Conservation (phyloP, 2,113 vertebrate genomes). For the Octodon degus region DNA sequence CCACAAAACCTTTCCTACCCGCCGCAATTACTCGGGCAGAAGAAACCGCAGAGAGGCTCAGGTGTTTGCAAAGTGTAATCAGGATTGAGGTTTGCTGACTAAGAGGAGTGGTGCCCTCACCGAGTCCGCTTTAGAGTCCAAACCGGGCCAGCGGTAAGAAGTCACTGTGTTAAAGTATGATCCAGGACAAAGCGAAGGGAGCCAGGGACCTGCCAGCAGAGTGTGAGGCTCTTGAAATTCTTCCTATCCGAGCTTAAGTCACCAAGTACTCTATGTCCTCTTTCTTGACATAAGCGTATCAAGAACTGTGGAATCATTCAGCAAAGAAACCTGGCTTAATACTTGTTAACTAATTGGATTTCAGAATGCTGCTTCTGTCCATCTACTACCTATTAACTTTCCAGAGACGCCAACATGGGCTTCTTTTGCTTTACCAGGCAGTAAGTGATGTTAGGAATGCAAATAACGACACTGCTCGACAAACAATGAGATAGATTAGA, state of each 20-base stretch:
- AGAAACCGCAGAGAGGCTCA: neutral
- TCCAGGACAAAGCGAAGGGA: neutral
- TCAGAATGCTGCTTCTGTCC: neutral
- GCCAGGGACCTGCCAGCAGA: neutral
- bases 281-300: neutral
- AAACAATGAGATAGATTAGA: neutral
- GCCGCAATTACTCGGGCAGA: neutral
- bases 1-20: neutral
- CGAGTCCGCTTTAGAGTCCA: neutral
- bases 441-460: slow-evolving; percentile 35
- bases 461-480: neutral
- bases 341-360: neutral
- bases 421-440: slow-evolving; percentile 12
- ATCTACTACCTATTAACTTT: slow-evolving; percentile 46
- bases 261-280: neutral
- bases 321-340: neutral
- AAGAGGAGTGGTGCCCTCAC: neutral
- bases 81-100: neutral
- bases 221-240: neutral
- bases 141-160: neutral
- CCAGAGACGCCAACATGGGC: neutral
- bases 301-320: neutral
- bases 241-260: neutral
- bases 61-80: neutral
- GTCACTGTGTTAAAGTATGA: neutral